Conservation (phyloP, 2,113 vertebrate species). For the Lepus europaeus region DNA sequence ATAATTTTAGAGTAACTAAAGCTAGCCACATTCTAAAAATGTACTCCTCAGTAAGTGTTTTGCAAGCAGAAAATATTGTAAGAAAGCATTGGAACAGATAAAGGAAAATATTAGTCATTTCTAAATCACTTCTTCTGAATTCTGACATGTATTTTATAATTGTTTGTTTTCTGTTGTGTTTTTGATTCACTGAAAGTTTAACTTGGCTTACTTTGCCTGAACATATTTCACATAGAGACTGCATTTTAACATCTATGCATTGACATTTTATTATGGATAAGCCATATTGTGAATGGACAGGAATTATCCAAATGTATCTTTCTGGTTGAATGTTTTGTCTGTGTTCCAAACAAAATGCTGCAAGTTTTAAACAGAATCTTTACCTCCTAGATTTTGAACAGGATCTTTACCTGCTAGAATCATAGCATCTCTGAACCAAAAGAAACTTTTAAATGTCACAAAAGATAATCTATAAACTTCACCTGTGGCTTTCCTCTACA, state of each 20-base stretch:
- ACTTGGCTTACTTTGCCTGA: background rate
- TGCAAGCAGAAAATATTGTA: constrained; percentile 16
- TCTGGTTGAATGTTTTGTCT: background rate
- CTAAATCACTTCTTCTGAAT: constrained; percentile 9
- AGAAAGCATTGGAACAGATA: background rate
- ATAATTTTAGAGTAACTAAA: background rate
- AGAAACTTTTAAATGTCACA: background rate
- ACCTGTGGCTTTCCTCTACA: background rate
- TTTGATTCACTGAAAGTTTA: constrained; percentile 20
- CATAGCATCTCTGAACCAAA: background rate
- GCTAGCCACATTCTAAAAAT: background rate
- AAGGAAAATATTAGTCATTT: constrained; percentile 33
- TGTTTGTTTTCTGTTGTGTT: constrained; percentile 10
- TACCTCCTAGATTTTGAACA: background rate
- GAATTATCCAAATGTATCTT: background rate
- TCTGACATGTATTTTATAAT: constrained; percentile 15
- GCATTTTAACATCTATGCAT: background rate
- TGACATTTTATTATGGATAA: background rate
- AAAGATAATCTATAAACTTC: background rate
- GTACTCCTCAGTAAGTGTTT: background rate
- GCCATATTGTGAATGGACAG: background rate
- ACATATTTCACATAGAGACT: background rate
- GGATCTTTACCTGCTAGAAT: background rate
- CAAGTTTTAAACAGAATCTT: background rate
- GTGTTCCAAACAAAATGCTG: background rate